Percentiles rank a stretch among this genome's conserved stretches.
These are phyloP conservation scores for Acanthornis magna DNA, from an alignment of 2,797 vertebrate genomes.

Conservation along the genomic window DNA sequence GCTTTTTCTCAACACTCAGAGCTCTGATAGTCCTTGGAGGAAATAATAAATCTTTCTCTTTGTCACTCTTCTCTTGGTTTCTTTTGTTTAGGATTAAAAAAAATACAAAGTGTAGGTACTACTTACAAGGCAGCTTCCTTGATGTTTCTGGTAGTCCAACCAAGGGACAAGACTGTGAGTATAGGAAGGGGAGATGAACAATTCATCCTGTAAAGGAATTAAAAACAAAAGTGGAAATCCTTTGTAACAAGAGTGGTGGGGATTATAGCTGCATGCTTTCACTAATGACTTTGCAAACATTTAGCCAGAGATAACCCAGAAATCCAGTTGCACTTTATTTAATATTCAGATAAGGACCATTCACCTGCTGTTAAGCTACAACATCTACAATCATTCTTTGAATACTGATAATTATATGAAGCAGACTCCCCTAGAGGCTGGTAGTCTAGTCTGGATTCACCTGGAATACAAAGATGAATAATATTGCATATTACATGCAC, in stretches of 20 bases:
- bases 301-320: constrained; percentile 58
- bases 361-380: constrained; percentile 73
- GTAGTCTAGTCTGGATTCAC: constrained; percentile 68
- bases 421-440: constrained; percentile 67
- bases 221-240: constrained; percentile 39
- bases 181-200: not conserved
- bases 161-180: not conserved
- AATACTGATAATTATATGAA: constrained; percentile 74
- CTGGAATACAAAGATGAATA: constrained; percentile 70
- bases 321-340: constrained; percentile 69
- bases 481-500: constrained; percentile 63
- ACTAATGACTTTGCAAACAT: constrained; percentile 65
- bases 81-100: not conserved
- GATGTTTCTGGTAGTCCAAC: constrained; percentile 17
- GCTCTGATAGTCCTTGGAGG: constrained; percentile 4
- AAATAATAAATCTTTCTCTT: constrained; percentile 42
- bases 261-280: constrained; percentile 44
- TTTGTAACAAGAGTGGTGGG: constrained; percentile 9
- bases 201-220: constrained; percentile 31
- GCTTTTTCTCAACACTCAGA: not conserved
- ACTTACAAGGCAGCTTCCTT: constrained; percentile 28
- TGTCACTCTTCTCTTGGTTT: not conserved
- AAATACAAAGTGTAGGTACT: not conserved
- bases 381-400: constrained; percentile 71
- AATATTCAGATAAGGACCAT: constrained; percentile 73